Evolutionary conservation across 2,888 invertebrate species (phyloP), one percentile per base, ranked within the genome.

Genomic region (Boloria selene): DNA sequence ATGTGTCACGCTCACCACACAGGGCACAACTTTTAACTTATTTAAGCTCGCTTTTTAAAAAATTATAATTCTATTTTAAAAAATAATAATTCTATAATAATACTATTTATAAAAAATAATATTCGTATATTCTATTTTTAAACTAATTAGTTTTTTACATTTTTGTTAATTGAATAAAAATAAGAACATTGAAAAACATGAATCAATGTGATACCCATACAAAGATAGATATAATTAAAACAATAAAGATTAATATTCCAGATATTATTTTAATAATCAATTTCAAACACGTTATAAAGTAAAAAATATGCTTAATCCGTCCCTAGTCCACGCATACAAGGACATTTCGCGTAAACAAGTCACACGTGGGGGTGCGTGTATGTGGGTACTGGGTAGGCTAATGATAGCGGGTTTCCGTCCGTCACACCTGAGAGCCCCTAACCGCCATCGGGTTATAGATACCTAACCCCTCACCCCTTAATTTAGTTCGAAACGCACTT

Each of bases 351-450:
- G 81, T 79, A 77, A 79, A 78, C 77, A 74, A 73, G 68, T 65
- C 67, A 61, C 68, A 73, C 74, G 79, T 77, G 79, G 76, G 81
- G 76, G 81, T 82, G 81, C 80, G 79, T 82, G 79, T 82, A 79
- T 79, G 78, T 90, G 91, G 91, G 91, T 87, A 38, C 31, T 38
- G 85, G 85, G 87, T 83, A 56, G 45, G 56, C 56, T 92, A 92
- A 92, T 92, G 92, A 91, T 88, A 87, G 91, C 80, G 84, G 79
- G 91, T 85, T 91, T 92, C 92, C 92, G 92, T 78, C 84, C 92
- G 92, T 92, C 92, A 93, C 92, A 93, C 92, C 92, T 93, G 92
- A 93, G 90, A 83, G 90, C 85, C 70, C 81, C 78, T 88, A 93
- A 93, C 92, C 92, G 92, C 85, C 92, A 85, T 84, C 87, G 87